Base-by-base conservation (phyloP, 2,888 invertebrate species). In the Cerceris ruficornis region DNA sequence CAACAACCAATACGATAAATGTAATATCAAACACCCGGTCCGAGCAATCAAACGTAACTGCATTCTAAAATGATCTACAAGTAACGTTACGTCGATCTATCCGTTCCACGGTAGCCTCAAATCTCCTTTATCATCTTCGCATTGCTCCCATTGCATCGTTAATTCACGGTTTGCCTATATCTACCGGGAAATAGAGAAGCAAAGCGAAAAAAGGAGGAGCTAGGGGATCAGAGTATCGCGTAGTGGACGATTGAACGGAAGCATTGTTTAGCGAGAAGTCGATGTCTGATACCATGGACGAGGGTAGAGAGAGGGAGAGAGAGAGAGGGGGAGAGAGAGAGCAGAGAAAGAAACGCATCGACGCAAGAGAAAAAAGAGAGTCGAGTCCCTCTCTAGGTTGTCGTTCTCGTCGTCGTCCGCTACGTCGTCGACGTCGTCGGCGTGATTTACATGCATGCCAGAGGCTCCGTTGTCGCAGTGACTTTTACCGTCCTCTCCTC, bases 381-480 rank as follows among this genome's bases (percentile, higher is more conserved):
- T 65, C 59, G 73, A 57, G 46, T 57, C 58, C 50, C 72, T 59
- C 72, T 59, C 64, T 59, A 43, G 74, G 66, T 66, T 46, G 9
- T 68, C 69, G 46, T 65, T 71, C 70, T 73, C 74, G 71, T 65
- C 77, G 39, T 64, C 58, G 64, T 69, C 49, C 60, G 59, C 75
- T 49, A 13, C 73, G 79, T 73, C 72, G 72, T 76, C 78, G 74
- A 55, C 81, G 74, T 71, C 76, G 78, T 75, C 76, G 75, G 61
- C 50, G 77, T 85, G 85, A 85, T 85, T 85, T 85, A 85, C 85
- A 80, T 76, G 80, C 82, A 79, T 59, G 76, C 74, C 71, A 57
- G 72, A 68, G 72, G 74, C 70, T 28, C 28, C 59, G 73, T 80
- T 69, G 72, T 73, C 72, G 77, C 75, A 67, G 69, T 84, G 71